phyloP scores from a whole-genome alignment of 2,888 invertebrate genomes.

The Euphydryas editha region DNA sequence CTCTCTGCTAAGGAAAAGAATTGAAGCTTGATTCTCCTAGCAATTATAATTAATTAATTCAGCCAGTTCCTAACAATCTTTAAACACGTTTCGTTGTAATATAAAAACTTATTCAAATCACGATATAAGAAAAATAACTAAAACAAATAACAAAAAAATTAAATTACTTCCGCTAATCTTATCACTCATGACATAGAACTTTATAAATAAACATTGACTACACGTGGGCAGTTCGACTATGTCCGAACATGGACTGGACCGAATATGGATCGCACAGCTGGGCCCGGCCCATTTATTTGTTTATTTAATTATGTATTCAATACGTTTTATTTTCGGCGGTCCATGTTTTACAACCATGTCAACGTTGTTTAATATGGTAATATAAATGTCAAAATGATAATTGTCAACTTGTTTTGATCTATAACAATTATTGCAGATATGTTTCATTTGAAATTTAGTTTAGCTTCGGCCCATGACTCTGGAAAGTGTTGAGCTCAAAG shows the following conservation, averaged over 20 bases:
- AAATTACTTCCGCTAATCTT: not conserved
- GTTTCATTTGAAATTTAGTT: too few relatives aligned
- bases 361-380: not conserved
- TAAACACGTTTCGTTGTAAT: too few relatives aligned
- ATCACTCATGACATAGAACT: not conserved
- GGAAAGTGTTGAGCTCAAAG: too few relatives aligned
- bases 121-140: too few relatives aligned
- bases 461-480: too few relatives aligned
- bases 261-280: constrained; percentile 10
- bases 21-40: too few relatives aligned
- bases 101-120: too few relatives aligned
- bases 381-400: not conserved
- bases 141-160: too few relatives aligned
- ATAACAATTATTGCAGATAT: not conserved
- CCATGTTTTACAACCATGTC: not conserved
- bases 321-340: constrained; percentile 1
- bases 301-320: constrained; percentile 7
- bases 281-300: constrained; percentile 1
- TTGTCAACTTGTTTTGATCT: not conserved
- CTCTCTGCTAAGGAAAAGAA: too few relatives aligned
- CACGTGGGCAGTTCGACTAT: not conserved
- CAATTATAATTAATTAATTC: too few relatives aligned
- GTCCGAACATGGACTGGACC: not conserved
- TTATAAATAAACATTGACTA: not conserved
- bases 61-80: too few relatives aligned